Evolutionary conservation across 1,140 invertebrate genomes (phyloP).

Genomic region (Hylaeus anthracinus): DNA sequence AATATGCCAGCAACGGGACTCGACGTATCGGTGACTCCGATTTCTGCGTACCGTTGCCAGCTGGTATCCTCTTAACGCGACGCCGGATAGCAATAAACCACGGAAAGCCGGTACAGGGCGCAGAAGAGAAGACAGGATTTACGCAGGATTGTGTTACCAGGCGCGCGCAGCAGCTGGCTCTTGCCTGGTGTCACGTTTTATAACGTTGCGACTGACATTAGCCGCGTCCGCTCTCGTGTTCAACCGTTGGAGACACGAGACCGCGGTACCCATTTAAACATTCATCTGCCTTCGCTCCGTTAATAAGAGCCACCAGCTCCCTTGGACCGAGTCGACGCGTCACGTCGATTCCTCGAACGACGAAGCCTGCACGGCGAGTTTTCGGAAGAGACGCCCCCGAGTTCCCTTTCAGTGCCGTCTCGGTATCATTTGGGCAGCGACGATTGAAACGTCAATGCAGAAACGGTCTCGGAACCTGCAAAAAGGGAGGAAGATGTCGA

Average conservation of each 20-base stretch:
- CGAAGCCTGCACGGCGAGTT: not conserved
- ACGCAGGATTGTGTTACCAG: slow-evolving; percentile 70
- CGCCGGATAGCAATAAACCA: slow-evolving; percentile 63
- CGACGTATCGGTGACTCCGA: slow-evolving; percentile 36
- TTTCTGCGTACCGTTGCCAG: slow-evolving; percentile 37
- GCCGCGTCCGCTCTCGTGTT: slow-evolving; percentile 39
- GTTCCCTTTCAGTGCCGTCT: not conserved
- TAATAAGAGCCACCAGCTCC: slow-evolving; percentile 19
- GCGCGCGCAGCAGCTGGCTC: slow-evolving; percentile 48
- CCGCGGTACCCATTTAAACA: slow-evolving; percentile 40
- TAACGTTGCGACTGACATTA: slow-evolving; percentile 67
- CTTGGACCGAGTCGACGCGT: not conserved
- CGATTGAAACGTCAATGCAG: too few species aligned
- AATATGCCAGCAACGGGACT: not conserved
- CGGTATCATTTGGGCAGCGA: not conserved
- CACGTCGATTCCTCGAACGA: slow-evolving; percentile 25
- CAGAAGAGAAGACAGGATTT: slow-evolving; percentile 63
- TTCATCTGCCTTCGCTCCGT: slow-evolving; percentile 1
- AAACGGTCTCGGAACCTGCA: too few species aligned
- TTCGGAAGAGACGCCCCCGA: not conserved
- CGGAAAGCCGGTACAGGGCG: slow-evolving; percentile 34
- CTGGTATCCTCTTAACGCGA: slow-evolving; percentile 56
- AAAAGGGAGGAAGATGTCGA: too few species aligned
- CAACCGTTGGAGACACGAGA: slow-evolving; percentile 21
- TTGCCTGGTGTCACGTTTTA: slow-evolving; percentile 68